Base-by-base conservation (phyloP, 1,140 invertebrate species). In the Cydia pomonella region DNA sequence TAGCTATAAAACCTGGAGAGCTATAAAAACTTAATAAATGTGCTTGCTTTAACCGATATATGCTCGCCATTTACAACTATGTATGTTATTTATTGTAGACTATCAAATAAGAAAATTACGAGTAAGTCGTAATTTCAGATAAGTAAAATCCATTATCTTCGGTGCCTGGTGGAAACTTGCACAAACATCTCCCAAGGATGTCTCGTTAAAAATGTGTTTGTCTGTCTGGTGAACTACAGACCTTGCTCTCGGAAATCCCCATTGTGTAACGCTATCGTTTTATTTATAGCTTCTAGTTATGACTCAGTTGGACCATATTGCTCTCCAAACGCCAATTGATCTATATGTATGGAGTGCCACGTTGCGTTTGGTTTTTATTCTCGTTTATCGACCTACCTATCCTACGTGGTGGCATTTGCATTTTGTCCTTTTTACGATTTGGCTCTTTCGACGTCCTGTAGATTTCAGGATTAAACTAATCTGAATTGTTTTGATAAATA, bases 211-310 rank as follows among this genome's bases (percentile, higher is more conserved):
- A 69, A 69, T 69, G 16, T 69, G 16, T 18, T 33, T 33, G 27
- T 69, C 12, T 9, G 64, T 33, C 29, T 69, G 64, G 64, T n/a
- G 53, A 23, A 69, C 64, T 33, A 18, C 64, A 18, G 29, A 23
- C 64, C 64, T 69, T 69, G 64, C 3, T n/a, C 64, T 41, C 29
- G 64, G 64, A 69, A 69, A 38, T 33, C 33, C 64, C 64, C 27
- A 59, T 59, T 59, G 53, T 59, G 64, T 69, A 38, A 69, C 64
- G n/a, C 27, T 69, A 69, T 33, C 33, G 64, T 10, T 23, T 59
- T 59, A 59, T 59, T 59, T 23, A 59, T 59, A 59, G 53, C 53
- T 59, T 59, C 9, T 23, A 59, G 18, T 59, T 59, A 59, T 59
- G 53, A 59, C 50, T 59, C 21, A 59, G 21, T 21, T 23, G 53